Conservation (phyloP, 2,888 invertebrate species). For the Parthenolecanium corni region DNA sequence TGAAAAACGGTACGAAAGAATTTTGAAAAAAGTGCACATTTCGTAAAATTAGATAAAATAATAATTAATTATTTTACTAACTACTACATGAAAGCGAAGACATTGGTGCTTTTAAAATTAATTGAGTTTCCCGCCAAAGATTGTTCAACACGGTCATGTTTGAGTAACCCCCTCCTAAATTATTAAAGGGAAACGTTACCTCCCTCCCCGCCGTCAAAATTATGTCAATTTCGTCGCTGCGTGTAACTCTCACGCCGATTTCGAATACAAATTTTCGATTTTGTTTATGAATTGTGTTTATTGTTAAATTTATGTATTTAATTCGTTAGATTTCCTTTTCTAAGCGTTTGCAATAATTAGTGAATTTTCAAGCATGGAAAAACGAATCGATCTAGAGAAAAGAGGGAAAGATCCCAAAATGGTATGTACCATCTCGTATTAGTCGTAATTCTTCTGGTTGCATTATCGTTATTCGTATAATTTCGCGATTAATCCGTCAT, state of each 20-base stretch:
- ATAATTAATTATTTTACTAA: too few relatives aligned
- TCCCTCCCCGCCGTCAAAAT: slow-evolving; percentile 9
- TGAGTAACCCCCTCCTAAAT: slow-evolving; percentile 17
- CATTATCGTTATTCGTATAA: neutral
- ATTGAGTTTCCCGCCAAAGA: slow-evolving; percentile 8
- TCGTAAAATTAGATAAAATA: too few relatives aligned
- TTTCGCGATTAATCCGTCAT: neutral
- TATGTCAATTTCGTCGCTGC: slow-evolving; percentile 26
- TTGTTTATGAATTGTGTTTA: slow-evolving; percentile 26
- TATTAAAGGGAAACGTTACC: slow-evolving; percentile 5
- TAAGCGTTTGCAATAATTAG: slow-evolving; percentile 3
- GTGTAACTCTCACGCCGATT: slow-evolving; percentile 27
- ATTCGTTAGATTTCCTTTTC: neutral
- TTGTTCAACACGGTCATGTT: slow-evolving; percentile 17
- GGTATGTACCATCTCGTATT: slow-evolving; percentile 47
- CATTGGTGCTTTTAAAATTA: slow-evolving; percentile 11
- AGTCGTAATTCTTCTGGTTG: neutral
- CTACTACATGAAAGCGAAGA: too few relatives aligned
- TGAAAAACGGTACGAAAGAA: too few relatives aligned
- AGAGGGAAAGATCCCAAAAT: slow-evolving; percentile 79
- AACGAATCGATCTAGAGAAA: slow-evolving; percentile 88
- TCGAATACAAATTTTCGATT: neutral
- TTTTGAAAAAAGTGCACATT: too few relatives aligned
- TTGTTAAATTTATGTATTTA: neutral
- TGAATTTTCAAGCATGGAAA: slow-evolving; percentile 60